Evolutionary conservation across 2,888 invertebrate species (phyloP), one percentile per base, ranked within the genome.

Genomic region (Eupithecia subumbrata): DNA sequence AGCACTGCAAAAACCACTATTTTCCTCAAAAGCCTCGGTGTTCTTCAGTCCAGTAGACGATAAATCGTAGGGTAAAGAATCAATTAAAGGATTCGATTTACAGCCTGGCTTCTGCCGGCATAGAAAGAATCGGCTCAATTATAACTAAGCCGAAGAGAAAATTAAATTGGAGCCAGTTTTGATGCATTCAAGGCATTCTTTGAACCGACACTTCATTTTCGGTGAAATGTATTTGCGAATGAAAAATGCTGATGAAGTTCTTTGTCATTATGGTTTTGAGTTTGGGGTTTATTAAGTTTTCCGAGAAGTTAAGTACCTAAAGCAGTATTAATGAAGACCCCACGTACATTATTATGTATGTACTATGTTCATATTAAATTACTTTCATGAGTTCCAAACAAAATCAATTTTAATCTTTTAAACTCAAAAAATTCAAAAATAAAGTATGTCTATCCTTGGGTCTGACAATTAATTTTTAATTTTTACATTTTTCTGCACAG

Each of bases 71-170:
- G 85, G 82, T 86, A 87, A 88, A 86, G 88, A 89, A 91, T 90
- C 87, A 91, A 92, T 92, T 92, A 91, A 87, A 83, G 82, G 86
- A 91, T 90, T 88, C 90, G 87, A 91, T 92, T 68, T 92, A 77
- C 76, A 80, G 68, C 73, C 83, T 86, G 86, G 88, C 89, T 90
- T 87, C 91, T 87, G 88, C 87, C 83, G 82, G 81, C 88, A 90
- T 92, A 92, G 92, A 94, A 94, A 92, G 92, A 92, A 94, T 94
- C 90, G 88, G 88, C 87, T 89, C 91, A 93, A 94, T 94, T 93
- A 94, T 91, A 87, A 89, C 87, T 86, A 86, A 89, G 88, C 87
- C 89, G 88, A 88, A 85, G 86, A 89, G 89, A 90, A 93, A 93
- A 93, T 92, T 92, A 92, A 93, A 93, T 92, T 90, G 89, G 88